Evolutionary conservation across 2,888 invertebrate species (phyloP), one percentile per base, ranked within the genome.

Genomic region (Andrena dorsata): DNA sequence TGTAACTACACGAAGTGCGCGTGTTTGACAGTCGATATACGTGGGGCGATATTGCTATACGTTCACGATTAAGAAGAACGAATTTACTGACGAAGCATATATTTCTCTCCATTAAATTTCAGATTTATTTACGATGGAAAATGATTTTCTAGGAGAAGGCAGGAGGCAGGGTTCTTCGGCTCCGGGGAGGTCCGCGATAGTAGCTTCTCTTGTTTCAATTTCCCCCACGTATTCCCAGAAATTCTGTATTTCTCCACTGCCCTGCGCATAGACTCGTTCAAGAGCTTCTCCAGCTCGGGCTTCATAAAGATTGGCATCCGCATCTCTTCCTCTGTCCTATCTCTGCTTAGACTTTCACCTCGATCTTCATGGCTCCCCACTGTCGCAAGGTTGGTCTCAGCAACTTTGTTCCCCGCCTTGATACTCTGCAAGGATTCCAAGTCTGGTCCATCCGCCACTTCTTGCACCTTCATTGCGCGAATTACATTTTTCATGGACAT

Each of bases 191-290:
- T 2, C 13, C 20, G 7, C 3, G 20, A 30, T 6, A 10, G 28
- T 23, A 49, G 13, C 16, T 60, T 65, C 60, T 63, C 53, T 8
- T 47, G 26, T 28, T 35, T 53, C 6, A 70, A 32, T 6, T 23
- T n/a, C 8, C 71, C 53, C 90, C 89, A 89, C 13, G 63, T 76
- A 65, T 2, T 70, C 30, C 7, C 56, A 64, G 63, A 65, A 20
- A 35, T 56, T 61, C 82, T 86, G 51, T 88, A 90, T 72, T 56
- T 84, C 16, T 75, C 68, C 20, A 91, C 35, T 1, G 88, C 85
- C 0, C 72, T 69, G 2, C 63, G 65, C 87, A 91, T 90, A 10
- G 85, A 81, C 0, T 87, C 80, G 78, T 91, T 69, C 30, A 90
- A 56, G 5, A 73, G 49, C 53, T 76, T 82, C 3, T 86, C 85